Evolutionary conservation across 2,113 vertebrate genomes (phyloP), one percentile per base, ranked within the genome.

Genomic region (Oncorhynchus gorbuscha): DNA sequence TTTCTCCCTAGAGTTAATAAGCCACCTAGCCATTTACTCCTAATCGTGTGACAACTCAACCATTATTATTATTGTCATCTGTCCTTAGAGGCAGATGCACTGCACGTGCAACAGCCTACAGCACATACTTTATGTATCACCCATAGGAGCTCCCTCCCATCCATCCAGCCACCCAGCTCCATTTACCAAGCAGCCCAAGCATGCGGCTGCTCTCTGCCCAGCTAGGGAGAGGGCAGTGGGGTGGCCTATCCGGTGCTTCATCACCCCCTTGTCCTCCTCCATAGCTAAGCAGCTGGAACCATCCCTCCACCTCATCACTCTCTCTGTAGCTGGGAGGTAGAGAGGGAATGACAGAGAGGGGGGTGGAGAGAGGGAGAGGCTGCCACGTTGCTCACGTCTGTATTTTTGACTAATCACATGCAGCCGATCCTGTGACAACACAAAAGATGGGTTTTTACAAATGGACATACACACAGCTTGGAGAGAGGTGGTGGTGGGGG

Each of bases 331-430:
- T 45, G 39, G 39, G 39, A 45, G 39, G 39, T 9, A 45, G 39
- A 11, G 39, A 45, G 39, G 9, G 39, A 45, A 45, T 45, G 9
- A 45, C 2, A 45, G 39, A 45, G 9, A 45, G 9, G 39, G 39
- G 39, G 39, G 39, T 39, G 39, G 35, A 8, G 35, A 35, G 35
- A 35, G 35, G 6, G 26, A 16, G 65, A 55, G 18, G 5, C 28
- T 59, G 74, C 20, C 28, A 12, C 32, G 39, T 24, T 78, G 20
- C 69, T 30, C 70, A 74, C 75, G 71, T 76, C 73, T 84, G 76
- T 82, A 83, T 73, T 77, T 59, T 76, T 83, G 81, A 88, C 51
- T 69, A 78, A 85, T 83, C 22, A 28, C 65, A 35, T 75, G 64
- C 71, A 77, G 79, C 71, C 69, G 30, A 49, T 35, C 49, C n/a